phyloP scores from a whole-genome alignment of 2,797 vertebrate species.

The Furcifer pardalis region DNA sequence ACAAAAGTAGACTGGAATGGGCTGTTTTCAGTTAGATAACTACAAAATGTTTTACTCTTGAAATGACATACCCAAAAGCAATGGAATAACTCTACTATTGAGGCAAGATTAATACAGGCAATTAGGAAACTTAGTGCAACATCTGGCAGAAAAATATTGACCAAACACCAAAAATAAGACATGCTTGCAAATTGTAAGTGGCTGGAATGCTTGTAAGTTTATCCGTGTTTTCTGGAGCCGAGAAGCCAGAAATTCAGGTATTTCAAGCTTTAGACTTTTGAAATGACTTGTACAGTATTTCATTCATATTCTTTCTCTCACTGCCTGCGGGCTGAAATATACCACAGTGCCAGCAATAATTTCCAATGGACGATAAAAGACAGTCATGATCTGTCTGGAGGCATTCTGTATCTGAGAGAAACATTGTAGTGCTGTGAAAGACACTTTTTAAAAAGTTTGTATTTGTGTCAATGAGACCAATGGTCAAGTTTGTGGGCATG shows the following conservation, averaged over 20 bases:
- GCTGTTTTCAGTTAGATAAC: no score
- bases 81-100: no score
- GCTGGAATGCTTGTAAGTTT: no score
- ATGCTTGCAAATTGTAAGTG: no score
- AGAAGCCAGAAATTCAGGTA: not conserved
- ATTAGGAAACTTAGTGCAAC: no score
- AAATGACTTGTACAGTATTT: constrained; percentile 6
- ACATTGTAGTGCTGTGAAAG: not conserved
- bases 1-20: no score
- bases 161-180: no score
- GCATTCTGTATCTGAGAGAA: not conserved
- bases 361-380: not conserved
- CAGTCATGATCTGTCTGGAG: not conserved
- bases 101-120: no score
- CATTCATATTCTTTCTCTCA: not conserved
- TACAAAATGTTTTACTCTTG: no score
- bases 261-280: not conserved
- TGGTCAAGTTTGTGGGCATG: not conserved
- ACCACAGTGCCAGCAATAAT: not conserved
- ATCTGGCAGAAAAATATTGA: no score
- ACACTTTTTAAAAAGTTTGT: not conserved
- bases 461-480: not conserved
- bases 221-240: constrained; percentile 1
- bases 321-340: not conserved
- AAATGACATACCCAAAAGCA: no score